These are phyloP conservation scores for Malurus elegans DNA, from an alignment of 2,113 vertebrate genomes.

Conservation along the genomic window DNA sequence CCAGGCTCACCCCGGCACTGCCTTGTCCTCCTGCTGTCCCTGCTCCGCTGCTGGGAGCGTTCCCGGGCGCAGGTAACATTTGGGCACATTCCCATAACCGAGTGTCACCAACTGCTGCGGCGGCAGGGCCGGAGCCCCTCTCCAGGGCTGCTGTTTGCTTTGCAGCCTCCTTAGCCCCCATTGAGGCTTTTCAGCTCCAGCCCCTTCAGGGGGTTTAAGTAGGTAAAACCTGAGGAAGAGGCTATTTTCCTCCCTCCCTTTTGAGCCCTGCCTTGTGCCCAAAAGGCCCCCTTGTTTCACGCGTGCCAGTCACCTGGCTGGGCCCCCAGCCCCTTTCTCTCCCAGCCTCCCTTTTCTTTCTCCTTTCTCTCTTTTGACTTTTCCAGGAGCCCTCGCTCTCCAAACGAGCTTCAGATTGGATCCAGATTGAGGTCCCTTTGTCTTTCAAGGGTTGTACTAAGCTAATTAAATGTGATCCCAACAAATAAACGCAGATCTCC, in stretches of 20 bases:
- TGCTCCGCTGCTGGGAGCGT: background rate
- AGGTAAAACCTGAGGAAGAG: conserved; percentile 78
- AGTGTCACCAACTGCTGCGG: conserved; percentile 41
- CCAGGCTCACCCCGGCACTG: background rate
- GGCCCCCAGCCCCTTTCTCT: conserved; percentile 54
- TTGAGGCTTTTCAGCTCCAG: conserved; percentile 68
- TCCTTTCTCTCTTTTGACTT: conserved; percentile 79
- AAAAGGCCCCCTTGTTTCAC: conserved; percentile 80
- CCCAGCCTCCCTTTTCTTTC: conserved; percentile 74
- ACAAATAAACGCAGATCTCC: conserved; percentile 77
- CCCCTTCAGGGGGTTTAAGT: conserved; percentile 72
- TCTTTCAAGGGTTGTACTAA: conserved; percentile 76
- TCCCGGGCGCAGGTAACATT: conserved; percentile 63
- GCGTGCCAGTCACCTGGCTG: conserved; percentile 88
- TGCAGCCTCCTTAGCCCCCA: conserved; percentile 56
- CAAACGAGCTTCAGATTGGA: conserved; percentile 79
- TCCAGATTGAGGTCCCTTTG: conserved; percentile 80
- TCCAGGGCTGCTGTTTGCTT: conserved; percentile 71
- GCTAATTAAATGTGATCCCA: conserved; percentile 90
- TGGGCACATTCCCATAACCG: conserved; percentile 78
- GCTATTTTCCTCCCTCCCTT: conserved; percentile 75
- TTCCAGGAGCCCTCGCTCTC: conserved; percentile 72
- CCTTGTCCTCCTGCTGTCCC: rapidly evolving
- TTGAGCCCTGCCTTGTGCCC: conserved; percentile 76
- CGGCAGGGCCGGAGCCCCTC: conserved; percentile 44